phyloP scores from a whole-genome alignment of 1,140 invertebrate genomes.

The Orchestia grillus region DNA sequence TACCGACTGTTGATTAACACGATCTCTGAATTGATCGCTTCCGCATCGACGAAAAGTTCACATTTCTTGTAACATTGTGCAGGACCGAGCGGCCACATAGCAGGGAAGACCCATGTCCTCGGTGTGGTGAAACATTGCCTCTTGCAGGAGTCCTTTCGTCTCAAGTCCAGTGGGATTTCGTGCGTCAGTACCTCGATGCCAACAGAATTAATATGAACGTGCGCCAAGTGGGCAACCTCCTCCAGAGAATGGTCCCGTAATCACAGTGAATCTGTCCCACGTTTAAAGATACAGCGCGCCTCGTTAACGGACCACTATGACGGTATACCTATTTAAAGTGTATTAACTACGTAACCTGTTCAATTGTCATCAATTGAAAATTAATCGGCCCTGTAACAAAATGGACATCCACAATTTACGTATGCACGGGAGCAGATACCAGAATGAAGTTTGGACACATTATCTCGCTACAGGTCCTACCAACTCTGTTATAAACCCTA shows the following conservation, averaged over 20 bases:
- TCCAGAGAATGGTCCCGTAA: neutral
- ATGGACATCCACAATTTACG: no score
- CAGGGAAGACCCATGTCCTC: neutral
- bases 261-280: no score
- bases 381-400: no score
- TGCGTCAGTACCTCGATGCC: constrained; percentile 56
- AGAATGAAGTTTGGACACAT: no score
- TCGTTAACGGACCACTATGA: no score
- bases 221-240: neutral
- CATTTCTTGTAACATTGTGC: neutral
- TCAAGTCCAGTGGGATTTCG: constrained; percentile 61
- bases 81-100: neutral
- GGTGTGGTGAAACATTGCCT: neutral
- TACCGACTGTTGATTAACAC: neutral
- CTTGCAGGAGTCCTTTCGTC: neutral
- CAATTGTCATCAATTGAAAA: no score
- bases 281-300: no score
- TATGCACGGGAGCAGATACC: no score
- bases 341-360: no score
- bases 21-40: neutral
- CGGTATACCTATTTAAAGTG: no score
- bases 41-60: neutral
- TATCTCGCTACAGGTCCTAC: no score
- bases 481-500: no score
- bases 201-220: constrained; percentile 39